Evolutionary conservation across 2,797 vertebrate species (phyloP).

Genomic region (Chelidonichthys spinosus): DNA sequence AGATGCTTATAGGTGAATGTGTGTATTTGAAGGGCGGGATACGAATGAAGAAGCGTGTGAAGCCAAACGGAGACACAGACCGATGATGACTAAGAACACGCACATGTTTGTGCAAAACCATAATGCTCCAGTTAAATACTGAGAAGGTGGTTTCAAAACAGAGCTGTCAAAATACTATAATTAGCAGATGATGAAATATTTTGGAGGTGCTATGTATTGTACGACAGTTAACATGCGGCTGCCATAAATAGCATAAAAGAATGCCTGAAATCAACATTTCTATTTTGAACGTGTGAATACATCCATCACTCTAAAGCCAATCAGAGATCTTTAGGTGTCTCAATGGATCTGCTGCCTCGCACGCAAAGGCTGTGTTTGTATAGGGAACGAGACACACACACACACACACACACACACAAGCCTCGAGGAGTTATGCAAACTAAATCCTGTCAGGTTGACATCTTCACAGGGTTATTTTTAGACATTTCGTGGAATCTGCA

Average conservation of each 20-base stretch:
- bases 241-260: constrained; percentile 64
- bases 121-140: constrained; percentile 50
- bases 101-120: constrained; percentile 67
- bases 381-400: constrained; percentile 19
- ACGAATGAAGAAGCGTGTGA: constrained; percentile 41
- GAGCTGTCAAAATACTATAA: constrained; percentile 70
- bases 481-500: constrained; percentile 55
- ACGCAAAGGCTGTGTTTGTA: constrained; percentile 61
- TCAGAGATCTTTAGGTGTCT: constrained; percentile 52
- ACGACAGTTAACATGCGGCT: constrained; percentile 52
- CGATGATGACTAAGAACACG: constrained; percentile 52
- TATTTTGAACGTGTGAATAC: constrained; percentile 53
- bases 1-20: constrained; percentile 1
- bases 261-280: constrained; percentile 65
- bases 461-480: constrained; percentile 68
- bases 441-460: constrained; percentile 47
- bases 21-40: constrained; percentile 21
- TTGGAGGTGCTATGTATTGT: constrained; percentile 60
- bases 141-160: constrained; percentile 65
- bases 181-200: constrained; percentile 68
- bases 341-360: constrained; percentile 56
- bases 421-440: constrained; percentile 42
- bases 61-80: constrained; percentile 38
- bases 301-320: constrained; percentile 25
- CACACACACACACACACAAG: background rate